phyloP scores from a whole-genome alignment of 2,113 vertebrate species.

The Progne subis region DNA sequence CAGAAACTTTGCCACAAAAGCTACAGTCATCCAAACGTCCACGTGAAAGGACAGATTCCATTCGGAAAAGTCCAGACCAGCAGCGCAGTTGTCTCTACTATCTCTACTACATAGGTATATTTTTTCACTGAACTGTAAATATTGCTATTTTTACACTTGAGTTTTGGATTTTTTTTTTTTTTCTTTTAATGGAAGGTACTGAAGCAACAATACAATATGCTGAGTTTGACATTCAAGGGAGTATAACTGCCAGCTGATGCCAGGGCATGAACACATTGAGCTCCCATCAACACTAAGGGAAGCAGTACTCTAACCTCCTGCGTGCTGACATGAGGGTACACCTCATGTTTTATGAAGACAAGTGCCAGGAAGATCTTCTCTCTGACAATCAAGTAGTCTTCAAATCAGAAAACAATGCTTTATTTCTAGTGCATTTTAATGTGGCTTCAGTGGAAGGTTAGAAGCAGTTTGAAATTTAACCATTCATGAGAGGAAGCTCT shows the following conservation, averaged over 20 bases:
- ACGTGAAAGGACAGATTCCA: slow-evolving; percentile 10
- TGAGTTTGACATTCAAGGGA: slow-evolving; percentile 5
- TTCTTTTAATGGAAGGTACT: background rate
- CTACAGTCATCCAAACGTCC: slow-evolving; percentile 6
- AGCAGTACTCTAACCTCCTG: background rate
- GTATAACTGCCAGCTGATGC: background rate
- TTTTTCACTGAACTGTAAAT: slow-evolving; percentile 49
- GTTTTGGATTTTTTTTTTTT: background rate
- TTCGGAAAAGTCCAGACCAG: slow-evolving; percentile 38
- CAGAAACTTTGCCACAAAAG: slow-evolving; percentile 65
- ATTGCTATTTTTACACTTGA: slow-evolving; percentile 57
- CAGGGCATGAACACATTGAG: background rate
- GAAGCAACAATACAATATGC: slow-evolving; percentile 5
- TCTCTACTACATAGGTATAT: slow-evolving; percentile 38
- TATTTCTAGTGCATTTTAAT: slow-evolving; percentile 21
- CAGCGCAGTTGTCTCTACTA: slow-evolving; percentile 30
- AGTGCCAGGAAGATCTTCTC: background rate
- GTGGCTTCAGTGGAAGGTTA: slow-evolving; percentile 17
- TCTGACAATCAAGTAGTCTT: background rate
- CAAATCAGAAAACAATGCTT: slow-evolving; percentile 5
- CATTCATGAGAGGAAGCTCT: background rate
- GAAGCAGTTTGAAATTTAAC: background rate
- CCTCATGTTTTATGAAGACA: background rate
- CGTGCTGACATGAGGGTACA: background rate
- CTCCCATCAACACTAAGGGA: background rate